These are phyloP conservation scores for Tyrannus savana DNA, from an alignment of 2,113 vertebrate genomes.

Conservation along the genomic window DNA sequence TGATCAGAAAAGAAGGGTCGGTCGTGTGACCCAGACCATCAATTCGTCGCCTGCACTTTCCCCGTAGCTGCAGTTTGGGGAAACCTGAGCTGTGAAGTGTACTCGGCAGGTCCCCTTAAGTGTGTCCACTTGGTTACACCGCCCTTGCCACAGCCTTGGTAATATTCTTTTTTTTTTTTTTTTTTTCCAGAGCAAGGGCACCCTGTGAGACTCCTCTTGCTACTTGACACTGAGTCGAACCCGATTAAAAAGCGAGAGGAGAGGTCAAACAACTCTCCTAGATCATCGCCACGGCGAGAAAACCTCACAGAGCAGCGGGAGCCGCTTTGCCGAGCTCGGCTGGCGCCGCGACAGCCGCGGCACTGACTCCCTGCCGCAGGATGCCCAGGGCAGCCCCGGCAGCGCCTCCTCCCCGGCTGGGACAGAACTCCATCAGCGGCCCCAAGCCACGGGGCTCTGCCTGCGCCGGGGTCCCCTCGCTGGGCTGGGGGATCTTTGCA, in stretches of 20 bases:
- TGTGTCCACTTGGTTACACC: no score
- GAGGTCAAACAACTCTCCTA: not conserved
- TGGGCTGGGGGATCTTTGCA: fast-evolving
- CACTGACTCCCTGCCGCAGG: no score
- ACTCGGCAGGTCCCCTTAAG: not conserved
- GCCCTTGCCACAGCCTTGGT: not conserved
- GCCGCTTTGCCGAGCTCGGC: not conserved
- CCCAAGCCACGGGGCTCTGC: not conserved
- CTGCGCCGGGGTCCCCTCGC: not conserved
- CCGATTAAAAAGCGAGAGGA: not conserved
- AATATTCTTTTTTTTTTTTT: no score
- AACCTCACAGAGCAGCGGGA: not conserved
- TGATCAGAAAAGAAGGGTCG: not conserved
- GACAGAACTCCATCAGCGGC: no score
- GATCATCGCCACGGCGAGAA: not conserved
- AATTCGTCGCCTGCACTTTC: not conserved
- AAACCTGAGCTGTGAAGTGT: not conserved
- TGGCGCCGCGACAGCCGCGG: not conserved
- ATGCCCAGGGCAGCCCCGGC: not conserved
- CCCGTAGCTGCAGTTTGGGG: not conserved
- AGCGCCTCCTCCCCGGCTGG: not conserved
- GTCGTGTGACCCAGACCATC: fast-evolving
- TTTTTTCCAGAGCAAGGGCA: not conserved
- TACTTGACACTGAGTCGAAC: not conserved
- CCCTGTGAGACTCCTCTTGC: not conserved